These are phyloP conservation scores for Chrysopa pallens DNA, from an alignment of 1,140 invertebrate species.

Conservation along the genomic window DNA sequence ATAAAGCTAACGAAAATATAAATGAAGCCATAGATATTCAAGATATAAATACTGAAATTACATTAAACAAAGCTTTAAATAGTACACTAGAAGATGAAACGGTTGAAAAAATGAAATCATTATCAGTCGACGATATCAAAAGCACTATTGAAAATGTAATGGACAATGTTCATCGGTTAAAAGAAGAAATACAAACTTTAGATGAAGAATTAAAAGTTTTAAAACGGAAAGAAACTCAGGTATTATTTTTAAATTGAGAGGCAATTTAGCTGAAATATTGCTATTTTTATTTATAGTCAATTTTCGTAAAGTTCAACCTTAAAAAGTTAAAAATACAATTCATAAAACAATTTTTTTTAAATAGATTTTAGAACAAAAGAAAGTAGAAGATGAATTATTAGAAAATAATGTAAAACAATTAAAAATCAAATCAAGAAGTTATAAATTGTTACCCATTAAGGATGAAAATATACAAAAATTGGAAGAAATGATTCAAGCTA, in stretches of 20 bases:
- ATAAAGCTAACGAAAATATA: neutral
- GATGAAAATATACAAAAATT: constrained; percentile 45
- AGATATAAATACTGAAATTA: neutral
- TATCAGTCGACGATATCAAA: neutral
- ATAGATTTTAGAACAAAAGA: constrained; percentile 14
- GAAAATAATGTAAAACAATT: constrained; percentile 24
- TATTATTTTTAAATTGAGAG: constrained; percentile 10
- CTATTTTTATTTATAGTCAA: no score
- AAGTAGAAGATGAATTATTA: constrained; percentile 24
- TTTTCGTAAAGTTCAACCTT: no score
- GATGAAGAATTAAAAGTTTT: constrained; percentile 22
- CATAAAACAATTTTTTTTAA: constrained; percentile 2
- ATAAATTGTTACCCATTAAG: constrained; percentile 33
- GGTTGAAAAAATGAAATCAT: constrained; percentile 1
- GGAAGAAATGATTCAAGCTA: constrained; percentile 36
- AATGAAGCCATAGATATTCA: neutral
- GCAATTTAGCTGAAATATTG: no score
- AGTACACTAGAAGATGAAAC: neutral
- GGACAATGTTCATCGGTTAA: constrained; percentile 5
- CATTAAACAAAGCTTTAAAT: neutral
- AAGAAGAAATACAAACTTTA: constrained; percentile 20
- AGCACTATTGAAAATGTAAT: no score
- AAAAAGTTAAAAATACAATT: no score
- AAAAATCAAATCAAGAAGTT: constrained; percentile 37
- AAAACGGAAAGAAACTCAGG: constrained; percentile 17